phyloP scores from a whole-genome alignment of 2,797 vertebrate genomes.

The Cirrhinus mrigala region DNA sequence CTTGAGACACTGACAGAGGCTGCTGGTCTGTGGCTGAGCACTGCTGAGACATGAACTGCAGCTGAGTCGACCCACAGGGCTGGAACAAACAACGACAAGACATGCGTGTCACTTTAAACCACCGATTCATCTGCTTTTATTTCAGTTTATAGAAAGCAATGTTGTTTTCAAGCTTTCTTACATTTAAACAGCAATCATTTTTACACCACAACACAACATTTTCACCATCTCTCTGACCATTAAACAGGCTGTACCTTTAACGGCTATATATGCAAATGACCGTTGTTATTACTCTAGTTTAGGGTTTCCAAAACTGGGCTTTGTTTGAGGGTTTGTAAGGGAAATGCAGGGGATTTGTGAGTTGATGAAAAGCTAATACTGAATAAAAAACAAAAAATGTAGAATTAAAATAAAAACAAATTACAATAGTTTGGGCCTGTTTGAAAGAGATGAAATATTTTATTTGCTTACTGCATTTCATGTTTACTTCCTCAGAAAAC shows the following conservation, averaged over 20 bases:
- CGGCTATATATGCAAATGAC: neutral
- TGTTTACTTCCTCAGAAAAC: neutral
- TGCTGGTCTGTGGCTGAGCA: constrained; percentile 85
- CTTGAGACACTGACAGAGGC: constrained; percentile 78
- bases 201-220: neutral
- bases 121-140: neutral
- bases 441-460: neutral
- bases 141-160: neutral
- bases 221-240: neutral
- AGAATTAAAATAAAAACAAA: too few species aligned
- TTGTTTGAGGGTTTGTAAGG: neutral
- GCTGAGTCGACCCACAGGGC: constrained; percentile 84
- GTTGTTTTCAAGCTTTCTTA: neutral
- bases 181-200: neutral
- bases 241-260: neutral
- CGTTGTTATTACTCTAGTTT: neutral
- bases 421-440: neutral
- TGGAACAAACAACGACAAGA: constrained; percentile 61
- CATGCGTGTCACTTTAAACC: neutral
- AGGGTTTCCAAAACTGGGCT: neutral
- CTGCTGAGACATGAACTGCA: constrained; percentile 91
- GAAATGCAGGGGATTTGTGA: too few species aligned
- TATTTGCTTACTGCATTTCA: neutral
- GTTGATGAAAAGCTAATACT: neutral
- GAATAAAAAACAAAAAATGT: neutral